phyloP scores from a whole-genome alignment of 2,113 vertebrate genomes.

The Cololabis saira region DNA sequence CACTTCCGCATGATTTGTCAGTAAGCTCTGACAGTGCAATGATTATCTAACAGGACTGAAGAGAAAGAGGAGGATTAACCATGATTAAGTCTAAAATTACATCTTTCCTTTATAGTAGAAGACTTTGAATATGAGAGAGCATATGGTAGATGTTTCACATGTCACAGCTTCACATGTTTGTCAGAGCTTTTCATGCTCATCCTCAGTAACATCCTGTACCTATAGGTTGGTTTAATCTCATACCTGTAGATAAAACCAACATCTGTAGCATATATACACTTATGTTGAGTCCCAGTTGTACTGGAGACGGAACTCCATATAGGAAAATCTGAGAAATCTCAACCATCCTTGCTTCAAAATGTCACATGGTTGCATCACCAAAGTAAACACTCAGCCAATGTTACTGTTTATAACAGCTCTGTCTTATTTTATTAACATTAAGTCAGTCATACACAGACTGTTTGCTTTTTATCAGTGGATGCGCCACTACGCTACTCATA shows the following conservation, averaged over 20 bases:
- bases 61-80: conserved; percentile 32
- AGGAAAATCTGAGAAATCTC: no score
- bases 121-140: not conserved
- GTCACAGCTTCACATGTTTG: not conserved
- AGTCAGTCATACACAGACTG: no score
- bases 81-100: conserved; percentile 39
- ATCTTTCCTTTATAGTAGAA: not conserved
- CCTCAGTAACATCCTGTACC: not conserved
- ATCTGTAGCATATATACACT: not conserved
- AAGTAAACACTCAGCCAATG: no score
- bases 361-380: no score
- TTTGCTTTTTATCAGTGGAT: no score
- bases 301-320: no score
- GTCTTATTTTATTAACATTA: no score
- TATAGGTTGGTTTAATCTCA: not conserved
- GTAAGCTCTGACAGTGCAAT: conserved; percentile 58
- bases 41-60: conserved; percentile 64
- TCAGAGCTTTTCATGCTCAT: conserved; percentile 4
- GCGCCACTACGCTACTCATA: no score
- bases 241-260: not conserved
- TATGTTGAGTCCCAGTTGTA: no score
- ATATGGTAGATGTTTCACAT: conserved; percentile 1
- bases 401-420: no score
- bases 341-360: no score
- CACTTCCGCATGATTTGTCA: conserved; percentile 79